Evolutionary conservation across 1,140 invertebrate genomes (phyloP), one percentile per base, ranked within the genome.

Genomic region (Ruditapes philippinarum): DNA sequence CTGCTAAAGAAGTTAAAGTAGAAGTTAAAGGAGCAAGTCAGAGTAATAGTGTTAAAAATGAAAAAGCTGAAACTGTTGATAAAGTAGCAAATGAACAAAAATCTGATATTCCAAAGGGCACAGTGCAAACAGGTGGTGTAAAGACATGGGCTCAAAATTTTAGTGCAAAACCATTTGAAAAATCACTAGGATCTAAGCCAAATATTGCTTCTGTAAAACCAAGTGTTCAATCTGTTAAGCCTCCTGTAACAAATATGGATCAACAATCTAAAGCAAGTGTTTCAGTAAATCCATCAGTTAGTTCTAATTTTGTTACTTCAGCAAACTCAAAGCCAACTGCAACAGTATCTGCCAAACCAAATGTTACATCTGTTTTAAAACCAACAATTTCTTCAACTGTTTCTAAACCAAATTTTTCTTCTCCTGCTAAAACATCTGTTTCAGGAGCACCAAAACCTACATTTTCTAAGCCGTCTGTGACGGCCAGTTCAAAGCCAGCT

Each of bases 91-190:
- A 0, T 78, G 74, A 78, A 54, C 74, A 78, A 78, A 78, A 78
- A 31, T 11, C 74, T 78, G 74, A 78, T 78, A 51, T 78, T 78
- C 19, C 74, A 31, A 78, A 78, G 74, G 45, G 74, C 28, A 78
- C 28, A 51, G 74, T 78, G 74, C 74, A 78, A 78, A 54, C 74
- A 78, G 17, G 45, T 54, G 45, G 74, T 25, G 79, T 81, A 25
- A 81, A 65, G 36, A 62, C 79, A 60, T 81, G 79, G 79, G 79
- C 54, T 81, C 79, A 81, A 42, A 38, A 5, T 38, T 65, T 62
- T 36, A 62, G 49, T 81, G 79, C 79, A 60, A 81, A 65, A 42
- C 79, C 79, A 17, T 81, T 62, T 81, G 79, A 81, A 40, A 81
- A 81, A n/a, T 11, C 54, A 40, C 9, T 31, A 12, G 38, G 36